phyloP scores from a whole-genome alignment of 2,113 vertebrate genomes.

The Nipponia nippon region DNA sequence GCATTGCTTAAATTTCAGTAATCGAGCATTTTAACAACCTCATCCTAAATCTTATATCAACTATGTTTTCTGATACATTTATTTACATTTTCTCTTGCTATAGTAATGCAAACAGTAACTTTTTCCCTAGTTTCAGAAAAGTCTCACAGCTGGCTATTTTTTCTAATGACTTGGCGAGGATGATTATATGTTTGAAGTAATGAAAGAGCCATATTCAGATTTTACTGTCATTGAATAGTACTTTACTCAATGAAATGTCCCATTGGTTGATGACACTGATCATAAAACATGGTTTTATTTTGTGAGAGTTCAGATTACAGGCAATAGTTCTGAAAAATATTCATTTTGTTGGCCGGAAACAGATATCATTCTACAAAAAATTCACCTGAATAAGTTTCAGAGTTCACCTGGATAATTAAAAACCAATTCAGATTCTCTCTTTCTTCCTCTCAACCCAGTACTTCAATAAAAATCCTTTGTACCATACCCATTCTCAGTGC shows the following conservation, averaged over 20 bases:
- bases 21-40: not conserved
- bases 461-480: not conserved
- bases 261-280: not conserved
- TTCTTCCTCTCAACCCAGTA: not conserved
- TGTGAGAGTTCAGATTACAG: not conserved
- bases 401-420: not conserved
- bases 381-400: not conserved
- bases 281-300: not conserved
- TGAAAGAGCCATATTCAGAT: not conserved
- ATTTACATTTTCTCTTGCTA: not conserved
- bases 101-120: not conserved
- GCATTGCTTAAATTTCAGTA: not conserved
- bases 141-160: not conserved
- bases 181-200: not conserved
- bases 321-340: not conserved
- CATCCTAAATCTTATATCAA: not conserved
- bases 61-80: not conserved
- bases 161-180: not conserved
- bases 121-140: not conserved
- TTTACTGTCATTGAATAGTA: not conserved
- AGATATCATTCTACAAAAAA: not conserved
- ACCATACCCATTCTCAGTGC: not conserved
- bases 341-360: not conserved
- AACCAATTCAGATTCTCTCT: not conserved
- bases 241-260: not conserved